Evolutionary conservation across 2,888 invertebrate species (phyloP), one percentile per base, ranked within the genome.

Genomic region (Aethes cnicana): DNA sequence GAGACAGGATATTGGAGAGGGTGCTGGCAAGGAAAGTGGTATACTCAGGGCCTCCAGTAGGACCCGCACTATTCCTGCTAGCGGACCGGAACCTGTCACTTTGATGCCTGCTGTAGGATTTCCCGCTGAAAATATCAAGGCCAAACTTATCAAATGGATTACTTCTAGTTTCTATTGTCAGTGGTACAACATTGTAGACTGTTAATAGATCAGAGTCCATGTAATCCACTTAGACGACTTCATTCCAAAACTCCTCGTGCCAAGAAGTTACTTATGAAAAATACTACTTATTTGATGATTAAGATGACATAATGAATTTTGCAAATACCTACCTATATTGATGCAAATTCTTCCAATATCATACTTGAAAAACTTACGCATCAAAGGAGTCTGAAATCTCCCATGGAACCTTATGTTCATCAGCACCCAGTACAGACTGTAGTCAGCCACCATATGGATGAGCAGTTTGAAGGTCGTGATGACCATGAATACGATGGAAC

Each of bases 381-480:
- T 60, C 11, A 77, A 41, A 16, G 69, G 49, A 0, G 77, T 59
- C 35, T 86, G 84, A 12, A 67, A 61, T 28, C 72, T 64, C 6
- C 84, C 86, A 57, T 86, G 81, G 33, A 77, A 62, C 0, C 77
- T 69, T 52, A 89, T 84, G 0, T 79, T 87, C 59, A 73, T 81
- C 42, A 97, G 76, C n/a, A 96, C 86, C 94, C 95, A 95, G 72
- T 92, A 96, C 0, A 97, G 80, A 14, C 93, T 92, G 72, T 95
- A 96, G 77, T 97, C 97, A 1, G 93, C 91, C 12, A 92, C 78
- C 70, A 97, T 93, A 66, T 95, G 94, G 35, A 94, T 92, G 17
- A 91, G 77, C 8, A 96, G 84, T 71, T 97, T 96, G 52, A 95
- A 81, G 0, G 93, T 91, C 0, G 94, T 92, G 9, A 94, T 84